phyloP scores from a whole-genome alignment of 2,797 vertebrate species.

The Momotus momota region DNA sequence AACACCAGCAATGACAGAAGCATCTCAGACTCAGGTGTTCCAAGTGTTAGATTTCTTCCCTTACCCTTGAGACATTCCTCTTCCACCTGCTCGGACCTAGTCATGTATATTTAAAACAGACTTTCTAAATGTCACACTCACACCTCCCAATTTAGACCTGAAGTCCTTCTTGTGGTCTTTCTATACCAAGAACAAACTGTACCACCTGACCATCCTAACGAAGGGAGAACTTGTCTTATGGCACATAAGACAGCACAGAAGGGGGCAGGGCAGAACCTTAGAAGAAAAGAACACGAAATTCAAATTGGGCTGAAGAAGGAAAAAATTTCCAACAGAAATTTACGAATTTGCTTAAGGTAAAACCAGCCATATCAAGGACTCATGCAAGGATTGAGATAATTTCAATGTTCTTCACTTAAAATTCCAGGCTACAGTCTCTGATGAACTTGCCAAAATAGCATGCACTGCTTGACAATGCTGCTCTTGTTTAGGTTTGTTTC shows the following conservation, averaged over 20 bases:
- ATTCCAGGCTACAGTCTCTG: slow-evolving; percentile 10
- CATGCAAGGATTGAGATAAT: not conserved
- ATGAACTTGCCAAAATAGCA: not conserved
- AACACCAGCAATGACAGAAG: not conserved
- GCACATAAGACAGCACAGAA: not conserved
- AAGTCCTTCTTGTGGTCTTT: not conserved
- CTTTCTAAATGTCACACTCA: not conserved
- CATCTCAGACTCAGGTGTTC: not conserved
- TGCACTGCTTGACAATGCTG: not conserved
- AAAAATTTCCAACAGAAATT: not conserved
- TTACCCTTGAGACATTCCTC: not conserved
- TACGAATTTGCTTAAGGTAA: slow-evolving; percentile 11
- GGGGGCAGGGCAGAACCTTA: not conserved
- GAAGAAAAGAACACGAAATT: slow-evolving; percentile 11
- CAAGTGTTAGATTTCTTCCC: not conserved
- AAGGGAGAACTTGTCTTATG: not conserved
- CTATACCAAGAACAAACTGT: not conserved
- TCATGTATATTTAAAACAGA: not conserved
- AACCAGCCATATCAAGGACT: not conserved
- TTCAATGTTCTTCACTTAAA: slow-evolving; percentile 21
- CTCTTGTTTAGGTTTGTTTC: not conserved
- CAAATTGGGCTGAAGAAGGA: not conserved
- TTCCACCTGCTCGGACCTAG: not conserved
- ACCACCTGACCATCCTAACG: not conserved
- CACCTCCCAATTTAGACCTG: not conserved